Evolutionary conservation across 2,888 invertebrate genomes (phyloP), one percentile per base, ranked within the genome.

Genomic region (Tenthredo scrophulariae): DNA sequence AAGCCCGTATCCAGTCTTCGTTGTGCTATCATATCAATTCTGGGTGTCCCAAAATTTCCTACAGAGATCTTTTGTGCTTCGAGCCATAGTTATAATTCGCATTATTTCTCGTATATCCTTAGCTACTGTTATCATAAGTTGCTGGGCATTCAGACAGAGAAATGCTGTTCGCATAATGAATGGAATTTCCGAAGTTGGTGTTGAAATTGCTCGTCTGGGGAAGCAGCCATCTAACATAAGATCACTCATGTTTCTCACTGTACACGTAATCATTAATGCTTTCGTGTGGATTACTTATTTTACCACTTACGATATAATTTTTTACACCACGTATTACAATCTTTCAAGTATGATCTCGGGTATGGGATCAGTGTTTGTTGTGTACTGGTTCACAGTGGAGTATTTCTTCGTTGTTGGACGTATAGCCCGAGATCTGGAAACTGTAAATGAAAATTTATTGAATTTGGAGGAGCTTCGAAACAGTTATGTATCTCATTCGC

Each of bases 21-120:
- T 9, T 58, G 10, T 22, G 10, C 58, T 58, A 2, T 18, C 22
- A 22, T 2, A 4, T 18, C 3, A 18, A 18, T 2, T 1, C 50
- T 50, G 50, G 50, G 5, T 0, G 18, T 18, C 0, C 50, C 18
- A 0, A 4, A 50, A 0, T 50, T 50, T 50, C 2, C 13, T 3
- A 50, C 0, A 50, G 18, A 22, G 0, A 22, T 7, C 58, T 2
- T 6, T 1, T 10, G 0, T 10, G 1, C 0, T 0, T 1, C n/a
- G 10, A 58, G 6, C 22, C 58, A 22, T 58, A 0, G 26, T 9
- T n/a, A 1, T 58, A 22, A 58, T 22, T 1, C 22, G 58, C 10
- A 2, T 7, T 22, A 9, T 58, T 9, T 58, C 3, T 22, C 22
- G 58, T 22, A 9, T 22, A 7, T 22, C 10, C 22, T 9, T 22